Evolutionary conservation across 1,140 invertebrate species (phyloP).

Genomic region (Lepidotrigona ventralis): DNA sequence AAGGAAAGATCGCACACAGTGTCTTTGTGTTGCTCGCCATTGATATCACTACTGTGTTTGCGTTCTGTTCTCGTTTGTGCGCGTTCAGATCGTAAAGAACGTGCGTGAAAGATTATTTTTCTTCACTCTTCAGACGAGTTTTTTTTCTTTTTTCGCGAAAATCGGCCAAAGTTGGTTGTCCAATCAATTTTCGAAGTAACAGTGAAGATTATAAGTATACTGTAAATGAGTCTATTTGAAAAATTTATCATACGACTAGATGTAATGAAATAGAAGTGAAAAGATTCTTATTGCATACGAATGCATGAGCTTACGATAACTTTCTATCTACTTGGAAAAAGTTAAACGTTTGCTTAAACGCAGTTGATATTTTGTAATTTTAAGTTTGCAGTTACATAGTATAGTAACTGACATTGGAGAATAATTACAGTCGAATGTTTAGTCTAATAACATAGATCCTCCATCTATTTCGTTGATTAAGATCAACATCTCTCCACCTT

Average conservation of each 20-base stretch:
- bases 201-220: no score
- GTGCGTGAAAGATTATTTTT: no score
- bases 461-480: conserved; percentile 1
- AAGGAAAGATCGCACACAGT: neutral
- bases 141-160: neutral
- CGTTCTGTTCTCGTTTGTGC: neutral
- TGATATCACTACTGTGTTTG: neutral
- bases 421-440: neutral
- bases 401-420: neutral
- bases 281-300: neutral
- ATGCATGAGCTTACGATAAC: neutral
- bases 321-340: neutral
- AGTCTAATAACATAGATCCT: neutral
- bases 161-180: neutral
- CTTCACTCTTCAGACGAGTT: no score
- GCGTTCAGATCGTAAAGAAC: neutral
- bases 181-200: neutral
- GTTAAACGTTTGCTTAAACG: neutral
- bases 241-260: neutral
- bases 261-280: neutral
- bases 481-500: conserved; percentile 3
- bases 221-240: neutral
- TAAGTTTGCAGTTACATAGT: neutral
- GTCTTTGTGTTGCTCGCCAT: neutral
- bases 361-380: neutral